Conservation (phyloP, 2,888 invertebrate genomes). For the Anticlea derivata region DNA sequence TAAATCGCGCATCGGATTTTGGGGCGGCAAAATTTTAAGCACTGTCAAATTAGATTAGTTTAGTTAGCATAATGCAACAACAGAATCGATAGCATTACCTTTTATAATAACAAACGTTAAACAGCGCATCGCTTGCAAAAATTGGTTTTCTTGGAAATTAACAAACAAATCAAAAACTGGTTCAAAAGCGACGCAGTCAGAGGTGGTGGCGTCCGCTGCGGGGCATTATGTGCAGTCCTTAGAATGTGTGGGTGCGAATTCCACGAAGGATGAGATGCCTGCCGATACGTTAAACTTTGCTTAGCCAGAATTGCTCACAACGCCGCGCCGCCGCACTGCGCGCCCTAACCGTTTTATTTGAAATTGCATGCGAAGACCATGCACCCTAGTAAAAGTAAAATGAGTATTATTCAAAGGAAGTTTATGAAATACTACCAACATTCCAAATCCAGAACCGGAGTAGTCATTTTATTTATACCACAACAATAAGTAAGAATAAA, state of each 20-base stretch:
- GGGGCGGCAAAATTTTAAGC: too few species aligned
- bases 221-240: conserved; percentile 47
- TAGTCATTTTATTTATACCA: conserved; percentile 13
- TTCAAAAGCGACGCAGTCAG: conserved; percentile 41
- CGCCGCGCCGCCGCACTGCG: conserved; percentile 29
- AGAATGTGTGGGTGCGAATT: conserved; percentile 75
- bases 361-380: conserved; percentile 43
- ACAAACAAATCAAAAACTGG: too few species aligned
- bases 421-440: conserved; percentile 2
- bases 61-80: too few species aligned
- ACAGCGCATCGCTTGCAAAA: conserved; percentile 11
- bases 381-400: not conserved
- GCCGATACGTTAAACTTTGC: conserved; percentile 65
- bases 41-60: too few species aligned
- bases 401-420: not conserved
- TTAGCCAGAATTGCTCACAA: conserved; percentile 49
- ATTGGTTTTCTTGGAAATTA: conserved; percentile 47
- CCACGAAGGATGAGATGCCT: conserved; percentile 73
- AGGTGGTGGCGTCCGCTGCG: conserved; percentile 40
- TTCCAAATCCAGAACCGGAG: conserved; percentile 1
- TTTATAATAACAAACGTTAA: too few species aligned
- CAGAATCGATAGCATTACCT: too few species aligned
- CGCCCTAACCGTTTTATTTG: conserved; percentile 57
- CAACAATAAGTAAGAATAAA: conserved; percentile 37
- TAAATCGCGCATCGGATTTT: too few species aligned